A percentile compares a stretch with the other conserved stretches of the same genome.
Conservation (phyloP, 1,140 invertebrate genomes). For the Drosophila jambulina region DNA sequence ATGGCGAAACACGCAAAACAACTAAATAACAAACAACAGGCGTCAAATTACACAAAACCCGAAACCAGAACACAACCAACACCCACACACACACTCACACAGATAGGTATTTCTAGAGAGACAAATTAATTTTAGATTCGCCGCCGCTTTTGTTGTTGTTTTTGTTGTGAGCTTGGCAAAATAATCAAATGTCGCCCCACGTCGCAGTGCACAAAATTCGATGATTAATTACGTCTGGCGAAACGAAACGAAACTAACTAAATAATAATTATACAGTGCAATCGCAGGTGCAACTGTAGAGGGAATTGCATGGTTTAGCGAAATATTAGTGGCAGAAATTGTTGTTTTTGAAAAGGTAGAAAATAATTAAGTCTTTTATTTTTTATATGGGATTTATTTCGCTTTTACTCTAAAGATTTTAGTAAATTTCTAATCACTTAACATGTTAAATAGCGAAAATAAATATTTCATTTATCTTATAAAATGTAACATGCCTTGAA, state of each 20-base stretch:
- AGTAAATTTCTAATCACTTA: no score
- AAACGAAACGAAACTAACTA: constrained; percentile 37
- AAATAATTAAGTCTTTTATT: background rate
- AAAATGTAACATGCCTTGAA: background rate
- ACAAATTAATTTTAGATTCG: constrained; percentile 82
- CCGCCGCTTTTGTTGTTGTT: constrained; percentile 19
- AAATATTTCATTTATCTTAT: no score
- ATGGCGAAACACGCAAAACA: constrained; percentile 69
- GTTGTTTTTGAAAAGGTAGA: background rate
- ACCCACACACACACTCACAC: constrained; percentile 13
- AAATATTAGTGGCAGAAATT: background rate
- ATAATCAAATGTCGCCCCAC: constrained; percentile 74
- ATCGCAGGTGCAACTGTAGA: background rate
- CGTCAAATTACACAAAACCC: constrained; percentile 80
- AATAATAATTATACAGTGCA: constrained; percentile 62
- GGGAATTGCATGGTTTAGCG: background rate
- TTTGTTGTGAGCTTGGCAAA: constrained; percentile 38
- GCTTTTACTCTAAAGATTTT: background rate
- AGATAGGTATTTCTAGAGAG: constrained; percentile 7
- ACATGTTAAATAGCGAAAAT: no score
- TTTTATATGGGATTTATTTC: background rate
- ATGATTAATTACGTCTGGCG: constrained; percentile 78
- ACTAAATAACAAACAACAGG: constrained; percentile 83
- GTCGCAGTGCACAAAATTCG: constrained; percentile 54
- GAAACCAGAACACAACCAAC: constrained; percentile 56